Conservation (phyloP, 2,113 vertebrate genomes). For the Shinisaurus crocodilurus region DNA sequence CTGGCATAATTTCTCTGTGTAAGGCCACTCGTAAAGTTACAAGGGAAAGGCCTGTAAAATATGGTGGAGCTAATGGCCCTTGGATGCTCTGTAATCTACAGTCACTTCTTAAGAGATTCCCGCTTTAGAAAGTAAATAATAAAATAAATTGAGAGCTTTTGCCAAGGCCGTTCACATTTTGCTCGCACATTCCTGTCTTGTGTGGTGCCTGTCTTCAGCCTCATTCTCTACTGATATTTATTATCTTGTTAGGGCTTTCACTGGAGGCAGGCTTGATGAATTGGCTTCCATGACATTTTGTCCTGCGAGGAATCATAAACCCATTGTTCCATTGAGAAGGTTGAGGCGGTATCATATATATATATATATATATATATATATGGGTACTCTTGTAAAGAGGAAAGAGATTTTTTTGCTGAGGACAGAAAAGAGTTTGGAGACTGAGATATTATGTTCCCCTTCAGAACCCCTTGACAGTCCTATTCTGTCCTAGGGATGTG, state of each 20-base stretch:
- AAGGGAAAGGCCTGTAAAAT: neutral
- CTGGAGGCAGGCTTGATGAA: neutral
- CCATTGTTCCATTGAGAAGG: constrained; percentile 18
- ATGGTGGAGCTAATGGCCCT: neutral
- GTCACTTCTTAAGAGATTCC: too few species aligned
- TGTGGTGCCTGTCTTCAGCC: neutral
- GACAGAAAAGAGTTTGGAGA: neutral
- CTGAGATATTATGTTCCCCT: neutral
- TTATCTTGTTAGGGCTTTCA: constrained; percentile 19
- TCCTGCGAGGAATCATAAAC: constrained; percentile 6
- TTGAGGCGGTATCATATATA: too few species aligned
- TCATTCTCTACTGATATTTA: constrained; percentile 1
- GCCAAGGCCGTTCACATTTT: neutral
- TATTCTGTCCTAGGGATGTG: too few species aligned
- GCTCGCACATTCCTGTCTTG: neutral
- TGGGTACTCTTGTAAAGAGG: neutral
- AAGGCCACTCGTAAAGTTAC: neutral
- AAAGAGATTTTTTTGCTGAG: neutral
- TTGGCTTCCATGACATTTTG: constrained; percentile 4
- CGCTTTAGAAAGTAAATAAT: neutral
- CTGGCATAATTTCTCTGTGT: neutral
- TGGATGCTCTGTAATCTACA: neutral
- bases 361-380: too few species aligned
- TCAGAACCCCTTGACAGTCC: too few species aligned
- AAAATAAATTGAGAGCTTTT: neutral